A percentile compares a stretch with the other conserved stretches of the same genome.
Conservation (phyloP, 1,140 invertebrate genomes). For the Papilio machaon region DNA sequence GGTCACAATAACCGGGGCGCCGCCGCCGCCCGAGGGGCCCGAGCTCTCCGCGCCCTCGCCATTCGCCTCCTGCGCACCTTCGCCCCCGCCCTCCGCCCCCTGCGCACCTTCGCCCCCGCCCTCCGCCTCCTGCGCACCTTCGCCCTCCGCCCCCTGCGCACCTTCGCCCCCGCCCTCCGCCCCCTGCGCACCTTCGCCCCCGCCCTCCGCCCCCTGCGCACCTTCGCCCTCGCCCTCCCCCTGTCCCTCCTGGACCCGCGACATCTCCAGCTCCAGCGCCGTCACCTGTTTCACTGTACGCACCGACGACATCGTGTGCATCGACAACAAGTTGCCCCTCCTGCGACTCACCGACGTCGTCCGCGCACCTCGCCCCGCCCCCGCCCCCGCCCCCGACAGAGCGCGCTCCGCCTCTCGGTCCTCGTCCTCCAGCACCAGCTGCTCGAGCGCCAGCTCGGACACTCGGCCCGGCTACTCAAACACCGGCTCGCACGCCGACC, state of each 20-base stretch:
- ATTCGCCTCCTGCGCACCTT: too few species aligned
- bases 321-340: conserved; percentile 64
- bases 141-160: too few species aligned
- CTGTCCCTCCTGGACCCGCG: conserved; percentile 65
- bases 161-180: too few species aligned
- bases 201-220: too few species aligned
- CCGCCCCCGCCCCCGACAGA: background rate
- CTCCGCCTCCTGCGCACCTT: too few species aligned
- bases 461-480: background rate
- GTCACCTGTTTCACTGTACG: conserved; percentile 57
- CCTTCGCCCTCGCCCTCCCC: conserved; percentile 6
- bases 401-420: background rate
- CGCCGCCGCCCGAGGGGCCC: background rate
- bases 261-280: conserved; percentile 63
- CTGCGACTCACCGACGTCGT: conserved; percentile 51
- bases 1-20: background rate
- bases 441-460: background rate
- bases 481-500: background rate
- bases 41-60: conserved; percentile 7
- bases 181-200: too few species aligned
- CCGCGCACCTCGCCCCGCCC: background rate
- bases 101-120: too few species aligned
- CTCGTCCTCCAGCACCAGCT: background rate
- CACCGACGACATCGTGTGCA: conserved; percentile 58
- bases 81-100: too few species aligned